Evolutionary conservation across 1,140 invertebrate species (phyloP).

Genomic region (Amphibalanus amphitrite): DNA sequence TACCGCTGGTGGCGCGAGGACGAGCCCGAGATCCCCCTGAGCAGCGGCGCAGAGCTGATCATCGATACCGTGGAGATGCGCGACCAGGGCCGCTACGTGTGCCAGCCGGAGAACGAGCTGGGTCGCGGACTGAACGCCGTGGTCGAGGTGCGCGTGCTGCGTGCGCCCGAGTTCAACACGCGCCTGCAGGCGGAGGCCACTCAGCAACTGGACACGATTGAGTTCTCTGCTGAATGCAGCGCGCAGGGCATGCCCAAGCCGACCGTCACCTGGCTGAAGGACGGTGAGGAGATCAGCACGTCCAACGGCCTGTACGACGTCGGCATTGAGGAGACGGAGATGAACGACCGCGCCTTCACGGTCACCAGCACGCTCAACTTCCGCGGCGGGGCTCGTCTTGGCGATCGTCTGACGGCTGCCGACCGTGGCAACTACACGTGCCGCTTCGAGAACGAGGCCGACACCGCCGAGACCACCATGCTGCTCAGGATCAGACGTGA

Average conservation of each 20-base stretch:
- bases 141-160: slow-evolving; percentile 64
- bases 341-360: slow-evolving; percentile 48
- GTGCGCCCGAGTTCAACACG: slow-evolving; percentile 60
- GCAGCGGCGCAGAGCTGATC: slow-evolving; percentile 25
- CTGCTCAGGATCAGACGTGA: slow-evolving; percentile 74
- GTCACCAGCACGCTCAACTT: slow-evolving; percentile 70
- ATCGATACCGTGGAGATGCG: not conserved
- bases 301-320: slow-evolving; percentile 44
- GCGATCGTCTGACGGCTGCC: slow-evolving; percentile 53
- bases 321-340: slow-evolving; percentile 48
- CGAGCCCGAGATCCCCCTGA: slow-evolving; percentile 47
- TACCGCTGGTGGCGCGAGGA: slow-evolving; percentile 64
- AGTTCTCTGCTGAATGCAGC: slow-evolving; percentile 49
- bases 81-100: slow-evolving; percentile 65
- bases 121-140: slow-evolving; percentile 65
- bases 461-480: slow-evolving; percentile 65
- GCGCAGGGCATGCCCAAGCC: slow-evolving; percentile 75
- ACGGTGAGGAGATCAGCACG: slow-evolving; percentile 45
- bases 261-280: slow-evolving; percentile 68
- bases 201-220: not conserved
- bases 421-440: slow-evolving; percentile 76
- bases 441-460: slow-evolving; percentile 74
- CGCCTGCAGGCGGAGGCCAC: slow-evolving; percentile 46
- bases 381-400: slow-evolving; percentile 46
- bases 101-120: slow-evolving; percentile 74